Base-by-base conservation (phyloP, 2,888 invertebrate genomes). In the Mantis religiosa region DNA sequence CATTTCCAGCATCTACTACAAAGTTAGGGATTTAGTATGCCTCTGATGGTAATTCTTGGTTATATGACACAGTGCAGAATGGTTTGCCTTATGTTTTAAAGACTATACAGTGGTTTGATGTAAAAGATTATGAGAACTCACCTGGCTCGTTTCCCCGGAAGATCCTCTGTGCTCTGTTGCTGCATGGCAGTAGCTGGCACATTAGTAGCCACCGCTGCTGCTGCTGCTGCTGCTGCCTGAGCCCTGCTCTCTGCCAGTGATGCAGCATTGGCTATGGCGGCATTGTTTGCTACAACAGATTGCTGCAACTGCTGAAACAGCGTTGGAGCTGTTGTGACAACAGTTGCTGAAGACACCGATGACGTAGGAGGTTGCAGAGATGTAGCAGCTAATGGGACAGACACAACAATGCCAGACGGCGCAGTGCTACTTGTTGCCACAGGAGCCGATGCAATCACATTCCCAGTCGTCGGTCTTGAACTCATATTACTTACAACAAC, bases 141-240 rank as follows among this genome's bases (percentile, higher is more conserved):
- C 95, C 95, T 94, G 90, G 94, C 94, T 91, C 95, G 93, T 91
- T 95, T 95, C 3, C 93, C 93, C n/a, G 94, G 93, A 85, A 93
- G 93, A 84, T 94, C 93, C 90, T 94, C 94, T 90, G 93, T 93
- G 20, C 47, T 93, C 92, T 81, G 71, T 30, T n/a, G 87, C 27
- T 71, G 86, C 41, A 41, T 41, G 41, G 12, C 12, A 12, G 41
- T 9, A 12, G 41, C 41, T 2, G 41, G 1, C 12, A 8, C 34
- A 34, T 8, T 34, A 7, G 6, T 8, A 34, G 27, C 83, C 54
- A 71, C n/a, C 86, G 71, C 25, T 28, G 83, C 41, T 82, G 88
- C 84, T 1, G 71, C 28, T 14, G 82, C 27, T n/a, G 83, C 20
- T 28, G 54, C 83, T 28, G 54, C 28, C 30, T 47, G 54, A 6